Base-by-base conservation (phyloP, 2,888 invertebrate genomes). In the Ischnus inquisitorius region DNA sequence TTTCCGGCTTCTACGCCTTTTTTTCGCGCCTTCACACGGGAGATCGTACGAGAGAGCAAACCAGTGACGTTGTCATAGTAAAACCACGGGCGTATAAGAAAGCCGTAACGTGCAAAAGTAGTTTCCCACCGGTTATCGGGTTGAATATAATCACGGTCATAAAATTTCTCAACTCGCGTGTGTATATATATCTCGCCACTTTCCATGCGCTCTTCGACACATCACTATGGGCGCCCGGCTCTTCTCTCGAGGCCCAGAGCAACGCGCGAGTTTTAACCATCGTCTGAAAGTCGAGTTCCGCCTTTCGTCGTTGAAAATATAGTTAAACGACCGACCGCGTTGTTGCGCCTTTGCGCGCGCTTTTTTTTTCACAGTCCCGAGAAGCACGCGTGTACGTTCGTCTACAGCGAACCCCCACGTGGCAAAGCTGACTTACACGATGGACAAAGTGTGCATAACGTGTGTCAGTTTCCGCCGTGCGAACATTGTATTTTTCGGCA, bases 61-160 rank as follows among this genome's bases (percentile, higher is more conserved):
- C 34, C 57, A 51, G 60, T 83, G 79, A 83, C 76, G 80, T 83
- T 83, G 80, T 79, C 22, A 76, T 41, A 65, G 67, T 72, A 71
- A 76, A 64, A 57, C 67, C 41, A 25, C 48, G 69, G 76, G 62
- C 77, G 64, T 54, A 34, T 62, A 83, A 83, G 80, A 83, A 80
- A 65, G 72, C 69, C 79, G 82, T 48, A 80, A 80, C 79, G 76
- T 83, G 83, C 72, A 12, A 77, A 83, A 83, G 83, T 65, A 77
- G 80, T 80, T 80, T 77, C 60, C 62, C 71, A 60, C 72, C 79
- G 76, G 80, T 83, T 80, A 83, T 83, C 80, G 76, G 80, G 65
- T 34, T 83, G 72, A 75, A 79, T 83, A 79, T 80, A 83, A 83
- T 80, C 80, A 67, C 67, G 60, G 72, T 80, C 83, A 77, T 83